Base-by-base conservation (phyloP, 1,140 invertebrate species). In the Pseudomyrmex flavicornis region DNA sequence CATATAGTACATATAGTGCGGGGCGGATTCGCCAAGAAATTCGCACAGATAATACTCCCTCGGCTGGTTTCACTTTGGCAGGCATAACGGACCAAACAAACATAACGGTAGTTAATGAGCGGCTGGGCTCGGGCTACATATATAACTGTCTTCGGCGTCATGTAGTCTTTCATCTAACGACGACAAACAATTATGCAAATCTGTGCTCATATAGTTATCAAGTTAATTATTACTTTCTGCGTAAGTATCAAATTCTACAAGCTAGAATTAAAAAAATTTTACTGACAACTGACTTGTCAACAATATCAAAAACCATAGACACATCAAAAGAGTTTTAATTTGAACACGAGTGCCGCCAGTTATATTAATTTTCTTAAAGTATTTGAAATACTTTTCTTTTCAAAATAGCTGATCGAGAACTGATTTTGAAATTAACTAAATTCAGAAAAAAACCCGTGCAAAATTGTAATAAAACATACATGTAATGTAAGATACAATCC, bases 1-100 rank as follows among this genome's bases (percentile, higher is more conserved):
- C 3, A 56, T 52, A 62, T 54, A 35, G 10, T 15, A 17, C 17
- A 17, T 17, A 12, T 62, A 26, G 15, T 15, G 8, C 26, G n/a
- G 56, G 73, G 17, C 17, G 22, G 15, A 13, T 8, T 58, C 46
- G 5, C 10, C 15, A 63, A 66, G 54, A 87, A 74, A 84, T 87
- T 84, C 26, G 56, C 22, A 69, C 35, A 15, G 48, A 35, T 76
- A 74, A 22, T 56, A 70, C 44, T 74, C 59, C 85, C 72, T 72
- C 63, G 88, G 89, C 86, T 88, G 90, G 91, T 93, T 93, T 93
- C 92, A 93, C 92, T 93, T 92, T 91, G 91, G 91, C 91, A 91
- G 90, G 90, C 89, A 93, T 94, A 94, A 94, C 93, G 93, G 93
- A 93, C 92, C 91, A 93, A 91, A 92, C 92, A 93, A 94, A 94